These are phyloP conservation scores for Timema podura DNA, from an alignment of 2,888 invertebrate species.

Conservation along the genomic window DNA sequence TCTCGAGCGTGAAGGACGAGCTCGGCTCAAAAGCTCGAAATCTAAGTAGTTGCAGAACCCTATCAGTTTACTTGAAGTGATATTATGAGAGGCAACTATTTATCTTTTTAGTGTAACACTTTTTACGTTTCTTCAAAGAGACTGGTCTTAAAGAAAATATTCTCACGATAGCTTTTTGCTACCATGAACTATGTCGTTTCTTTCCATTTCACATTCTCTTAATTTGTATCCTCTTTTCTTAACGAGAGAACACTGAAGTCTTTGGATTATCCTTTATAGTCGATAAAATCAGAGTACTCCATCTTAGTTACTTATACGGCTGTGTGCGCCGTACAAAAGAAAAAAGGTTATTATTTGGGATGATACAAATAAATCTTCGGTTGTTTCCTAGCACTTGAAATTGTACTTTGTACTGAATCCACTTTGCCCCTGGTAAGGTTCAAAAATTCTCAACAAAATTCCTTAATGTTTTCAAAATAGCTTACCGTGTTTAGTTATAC, in stretches of 20 bases:
- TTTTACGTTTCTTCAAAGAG: neutral
- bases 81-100: too few relatives aligned
- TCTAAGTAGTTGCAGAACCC: too few relatives aligned
- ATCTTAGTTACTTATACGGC: slow-evolving; percentile 2
- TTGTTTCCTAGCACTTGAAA: neutral
- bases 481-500: too few relatives aligned
- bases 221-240: neutral
- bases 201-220: neutral
- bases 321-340: neutral
- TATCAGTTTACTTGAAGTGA: too few relatives aligned
- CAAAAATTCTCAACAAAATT: too few relatives aligned
- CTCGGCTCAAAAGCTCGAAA: too few relatives aligned
- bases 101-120: neutral
- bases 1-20: too few relatives aligned
- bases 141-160: slow-evolving; percentile 1
- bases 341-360: neutral
- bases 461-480: too few relatives aligned
- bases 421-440: neutral
- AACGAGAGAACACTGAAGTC: slow-evolving; percentile 1
- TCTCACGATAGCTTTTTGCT: neutral
- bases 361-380: neutral
- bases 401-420: neutral
- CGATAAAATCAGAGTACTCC: neutral
- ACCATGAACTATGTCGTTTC: neutral
- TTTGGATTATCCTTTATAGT: neutral